Conservation (phyloP, 1,140 invertebrate genomes). For the Zaprionus camerounensis region DNA sequence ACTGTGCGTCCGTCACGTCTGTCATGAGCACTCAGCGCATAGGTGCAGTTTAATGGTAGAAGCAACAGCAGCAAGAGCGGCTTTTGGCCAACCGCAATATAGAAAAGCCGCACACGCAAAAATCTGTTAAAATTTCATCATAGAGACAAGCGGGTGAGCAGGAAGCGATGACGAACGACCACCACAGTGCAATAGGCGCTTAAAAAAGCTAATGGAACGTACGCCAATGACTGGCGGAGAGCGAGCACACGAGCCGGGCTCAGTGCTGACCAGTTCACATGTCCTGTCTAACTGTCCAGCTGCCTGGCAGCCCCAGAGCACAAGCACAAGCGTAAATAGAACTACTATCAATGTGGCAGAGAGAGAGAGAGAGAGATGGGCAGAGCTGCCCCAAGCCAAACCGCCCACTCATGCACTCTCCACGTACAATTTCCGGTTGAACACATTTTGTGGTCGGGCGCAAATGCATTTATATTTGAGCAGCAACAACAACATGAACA, state of each 20-base stretch:
- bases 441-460: constrained; percentile 80
- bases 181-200: constrained; percentile 70
- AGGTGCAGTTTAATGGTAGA: constrained; percentile 30
- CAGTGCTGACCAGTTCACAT: constrained; percentile 1
- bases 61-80: neutral
- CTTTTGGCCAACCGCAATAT: constrained; percentile 67
- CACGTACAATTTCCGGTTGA: constrained; percentile 83
- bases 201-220: constrained; percentile 81
- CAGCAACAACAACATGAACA: constrained; percentile 53
- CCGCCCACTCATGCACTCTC: constrained; percentile 58
- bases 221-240: constrained; percentile 41
- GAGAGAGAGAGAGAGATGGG: neutral
- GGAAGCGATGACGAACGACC: constrained; percentile 27
- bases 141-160: neutral
- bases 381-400: constrained; percentile 27
- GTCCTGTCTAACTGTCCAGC: neutral
- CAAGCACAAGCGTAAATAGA: constrained; percentile 37
- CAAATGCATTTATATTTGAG: constrained; percentile 82
- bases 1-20: neutral
- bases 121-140: constrained; percentile 79
- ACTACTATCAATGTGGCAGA: neutral
- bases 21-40: constrained; percentile 22
- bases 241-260: neutral
- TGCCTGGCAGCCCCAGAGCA: constrained; percentile 2
- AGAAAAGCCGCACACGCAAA: constrained; percentile 62